Evolutionary conservation across 2,888 invertebrate species (phyloP).

Genomic region (Proisotoma minuta): DNA sequence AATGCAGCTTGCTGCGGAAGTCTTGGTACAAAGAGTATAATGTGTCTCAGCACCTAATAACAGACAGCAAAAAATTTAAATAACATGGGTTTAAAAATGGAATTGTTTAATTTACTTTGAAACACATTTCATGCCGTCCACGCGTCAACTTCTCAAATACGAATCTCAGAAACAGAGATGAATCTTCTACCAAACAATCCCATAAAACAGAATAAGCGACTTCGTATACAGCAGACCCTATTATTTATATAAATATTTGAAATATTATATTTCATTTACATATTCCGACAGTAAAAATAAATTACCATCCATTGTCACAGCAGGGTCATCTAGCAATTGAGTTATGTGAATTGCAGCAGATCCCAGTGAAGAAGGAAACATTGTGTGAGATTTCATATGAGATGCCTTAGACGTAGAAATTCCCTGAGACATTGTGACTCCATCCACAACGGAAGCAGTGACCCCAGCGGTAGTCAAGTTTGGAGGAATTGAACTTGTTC

Average conservation of each 20-base stretch:
- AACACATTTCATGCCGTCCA: slow-evolving; percentile 89
- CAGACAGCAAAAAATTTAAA: slow-evolving; percentile 9
- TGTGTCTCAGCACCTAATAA: slow-evolving; percentile 67
- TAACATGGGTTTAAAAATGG: no score
- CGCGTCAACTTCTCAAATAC: slow-evolving; percentile 91
- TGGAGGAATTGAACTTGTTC: slow-evolving; percentile 18
- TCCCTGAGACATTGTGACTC: slow-evolving; percentile 28
- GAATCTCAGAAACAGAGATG: slow-evolving; percentile 89
- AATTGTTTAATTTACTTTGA: slow-evolving; percentile 59
- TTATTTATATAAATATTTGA: no score
- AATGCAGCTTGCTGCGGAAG: slow-evolving; percentile 96
- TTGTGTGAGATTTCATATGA: slow-evolving; percentile 54
- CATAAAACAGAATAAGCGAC: slow-evolving; percentile 95
- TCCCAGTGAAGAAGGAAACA: slow-evolving; percentile 95
- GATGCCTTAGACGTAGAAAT: slow-evolving; percentile 43
- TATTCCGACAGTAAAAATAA: no score
- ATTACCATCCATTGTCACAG: slow-evolving; percentile 86
- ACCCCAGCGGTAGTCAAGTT: slow-evolving; percentile 27
- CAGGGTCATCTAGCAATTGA: slow-evolving; percentile 88
- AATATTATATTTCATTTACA: no score
- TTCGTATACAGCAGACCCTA: slow-evolving; percentile 97
- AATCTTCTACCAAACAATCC: slow-evolving; percentile 97
- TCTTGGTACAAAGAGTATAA: slow-evolving; percentile 87
- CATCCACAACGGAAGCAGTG: slow-evolving; percentile 32
- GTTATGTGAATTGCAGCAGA: slow-evolving; percentile 94